Evolutionary conservation across 2,113 vertebrate species (phyloP), one percentile per base, ranked within the genome.

Genomic region (Oryzias melastigma): DNA sequence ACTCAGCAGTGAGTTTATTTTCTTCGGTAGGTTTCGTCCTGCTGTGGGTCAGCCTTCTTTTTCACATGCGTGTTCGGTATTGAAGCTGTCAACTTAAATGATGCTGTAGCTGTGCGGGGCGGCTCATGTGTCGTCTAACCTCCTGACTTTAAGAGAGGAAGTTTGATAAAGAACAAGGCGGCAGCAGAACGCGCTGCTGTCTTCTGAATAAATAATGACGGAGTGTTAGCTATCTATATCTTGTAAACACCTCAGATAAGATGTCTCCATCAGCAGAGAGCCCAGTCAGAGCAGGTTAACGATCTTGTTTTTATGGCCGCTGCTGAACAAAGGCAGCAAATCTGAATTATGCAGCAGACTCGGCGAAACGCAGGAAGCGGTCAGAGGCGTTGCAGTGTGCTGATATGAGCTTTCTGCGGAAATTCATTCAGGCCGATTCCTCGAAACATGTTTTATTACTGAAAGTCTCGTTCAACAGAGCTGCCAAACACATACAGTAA

Each of bases 121-220:
- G n/a, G 29, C 48, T 19, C 25, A 62, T 50, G 59, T 70, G 55
- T 52, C 14, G 3, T 3, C 35, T 46, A 17, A 25, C 53, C 53
- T 40, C 57, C 49, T 62, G 47, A 52, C 42, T 71, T 25, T 42
- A 55, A 80, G 61, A 78, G 48, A 58, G 58, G 45, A 71, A 13
- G 63, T 64, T 64, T 35, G 63, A 69, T 69, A 68, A 62, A 67
- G 62, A 75, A 77, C 62, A 77, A 77, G 73, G 73, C 71, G 66
- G 56, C 18, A 45, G 27, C 45, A 18, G 7, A 17, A 69, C 71
- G 77, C 62, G 53, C 45, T 65, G 68, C 46, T 45, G 50, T 16
- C 54, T 53, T 44, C 62, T 81, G 78, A 81, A 85, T 81, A 75
- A 80, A 82, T 71, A 81, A 83, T 84, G 81, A 80, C 59, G 59